Percentiles rank a stretch among this genome's conserved stretches.
Evolutionary conservation across 2,797 vertebrate genomes (phyloP).

Genomic region (Sebastes nivosus): DNA sequence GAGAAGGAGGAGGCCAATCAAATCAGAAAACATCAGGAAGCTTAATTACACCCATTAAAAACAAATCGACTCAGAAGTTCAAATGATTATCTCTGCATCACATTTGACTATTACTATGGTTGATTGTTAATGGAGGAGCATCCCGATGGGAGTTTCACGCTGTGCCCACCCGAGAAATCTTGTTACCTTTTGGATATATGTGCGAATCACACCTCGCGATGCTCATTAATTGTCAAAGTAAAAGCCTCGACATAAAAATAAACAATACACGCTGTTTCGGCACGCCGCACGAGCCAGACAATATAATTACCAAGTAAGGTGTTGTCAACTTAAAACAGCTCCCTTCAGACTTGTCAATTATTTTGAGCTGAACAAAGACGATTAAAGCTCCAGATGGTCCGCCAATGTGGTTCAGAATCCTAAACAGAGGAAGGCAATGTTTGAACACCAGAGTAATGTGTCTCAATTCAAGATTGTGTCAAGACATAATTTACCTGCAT

Average conservation of each 20-base stretch:
- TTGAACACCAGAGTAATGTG: neutral
- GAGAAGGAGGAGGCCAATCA: neutral
- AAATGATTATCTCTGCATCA: conserved; percentile 1
- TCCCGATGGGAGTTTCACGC: conserved; percentile 11
- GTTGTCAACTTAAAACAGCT: conserved; percentile 51
- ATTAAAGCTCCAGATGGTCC: conserved; percentile 52
- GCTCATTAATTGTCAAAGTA: conserved; percentile 27
- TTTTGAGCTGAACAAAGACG: conserved; percentile 30
- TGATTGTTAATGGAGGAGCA: conserved; percentile 6
- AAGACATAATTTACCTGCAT: conserved; percentile 7
- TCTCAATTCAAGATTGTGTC: conserved; percentile 16
- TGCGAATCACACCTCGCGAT: neutral
- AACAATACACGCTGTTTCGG: conserved; percentile 1
- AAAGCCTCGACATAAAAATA: conserved; percentile 15
- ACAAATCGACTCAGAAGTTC: conserved; percentile 8
- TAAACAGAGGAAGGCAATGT: conserved; percentile 8
- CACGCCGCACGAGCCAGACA: neutral
- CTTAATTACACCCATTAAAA: conserved; percentile 25
- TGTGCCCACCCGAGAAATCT: conserved; percentile 5
- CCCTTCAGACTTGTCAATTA: conserved; percentile 49
- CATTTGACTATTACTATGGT: conserved; percentile 1
- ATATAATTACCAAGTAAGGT: conserved; percentile 49
- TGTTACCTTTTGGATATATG: conserved; percentile 23
- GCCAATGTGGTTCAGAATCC: conserved; percentile 16
- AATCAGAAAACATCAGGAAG: neutral